Evolutionary conservation across 2,797 vertebrate genomes (phyloP).

Genomic region (Mus caroli): DNA sequence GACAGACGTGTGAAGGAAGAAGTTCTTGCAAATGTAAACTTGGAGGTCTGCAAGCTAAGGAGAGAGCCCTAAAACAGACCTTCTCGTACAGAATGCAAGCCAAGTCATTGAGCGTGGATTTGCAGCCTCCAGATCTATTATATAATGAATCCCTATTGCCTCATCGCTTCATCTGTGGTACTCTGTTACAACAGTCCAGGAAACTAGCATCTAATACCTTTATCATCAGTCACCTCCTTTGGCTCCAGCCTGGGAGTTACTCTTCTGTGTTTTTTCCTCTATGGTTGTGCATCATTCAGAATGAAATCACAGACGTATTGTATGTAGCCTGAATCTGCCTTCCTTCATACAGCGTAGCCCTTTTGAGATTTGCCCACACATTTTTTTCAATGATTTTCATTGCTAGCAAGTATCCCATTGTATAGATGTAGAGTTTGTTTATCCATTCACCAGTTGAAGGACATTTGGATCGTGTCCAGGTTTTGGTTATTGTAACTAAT

Average conservation of each 20-base stretch:
- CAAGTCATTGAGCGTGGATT: neutral
- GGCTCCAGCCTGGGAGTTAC: too few relatives aligned
- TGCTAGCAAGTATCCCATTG: neutral
- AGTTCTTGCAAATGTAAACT: neutral
- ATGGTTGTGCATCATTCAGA: neutral
- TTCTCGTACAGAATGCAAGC: neutral
- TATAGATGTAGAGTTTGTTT: slow-evolving; percentile 17
- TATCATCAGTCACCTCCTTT: neutral
- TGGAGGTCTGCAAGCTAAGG: neutral
- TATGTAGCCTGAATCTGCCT: neutral
- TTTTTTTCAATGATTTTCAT: neutral
- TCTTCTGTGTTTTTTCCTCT: neutral
- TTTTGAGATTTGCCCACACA: neutral
- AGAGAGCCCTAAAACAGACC: neutral
- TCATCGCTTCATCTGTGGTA: neutral
- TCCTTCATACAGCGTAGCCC: neutral
- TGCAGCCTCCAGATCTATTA: neutral
- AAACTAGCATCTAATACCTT: neutral
- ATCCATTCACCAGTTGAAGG: neutral
- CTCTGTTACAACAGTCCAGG: neutral
- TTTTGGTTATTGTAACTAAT: slow-evolving; percentile 57
- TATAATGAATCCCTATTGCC: neutral
- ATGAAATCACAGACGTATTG: neutral
- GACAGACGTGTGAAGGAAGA: neutral
- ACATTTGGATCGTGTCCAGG: slow-evolving; percentile 48